Conservation (phyloP, 2,797 vertebrate genomes). For the Etheostoma perlongum region DNA sequence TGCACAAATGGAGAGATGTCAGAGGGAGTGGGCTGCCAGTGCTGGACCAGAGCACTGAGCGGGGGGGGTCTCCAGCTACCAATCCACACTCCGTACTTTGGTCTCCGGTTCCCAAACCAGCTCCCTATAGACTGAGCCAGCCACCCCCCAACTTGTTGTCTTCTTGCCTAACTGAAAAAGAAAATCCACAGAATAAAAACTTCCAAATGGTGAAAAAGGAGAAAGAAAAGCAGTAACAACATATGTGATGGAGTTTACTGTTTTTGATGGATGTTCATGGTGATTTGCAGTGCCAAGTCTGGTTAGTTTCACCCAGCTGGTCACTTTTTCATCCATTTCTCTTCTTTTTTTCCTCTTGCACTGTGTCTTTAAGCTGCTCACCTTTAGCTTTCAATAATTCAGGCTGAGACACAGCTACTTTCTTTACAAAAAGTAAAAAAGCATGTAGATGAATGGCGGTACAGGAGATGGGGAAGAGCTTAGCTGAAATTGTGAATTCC, state of each 20-base stretch:
- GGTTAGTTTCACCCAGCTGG: conserved; percentile 66
- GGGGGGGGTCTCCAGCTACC: too few species aligned
- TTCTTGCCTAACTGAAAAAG: conserved; percentile 36
- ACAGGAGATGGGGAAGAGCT: conserved; percentile 24
- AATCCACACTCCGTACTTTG: too few species aligned
- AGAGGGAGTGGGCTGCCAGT: too few species aligned
- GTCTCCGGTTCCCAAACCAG: too few species aligned
- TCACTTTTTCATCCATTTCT: conserved; percentile 55
- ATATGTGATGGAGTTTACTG: conserved; percentile 38
- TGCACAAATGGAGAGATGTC: too few species aligned
- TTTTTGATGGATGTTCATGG: conserved; percentile 62
- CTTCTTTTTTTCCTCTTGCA: conserved; percentile 7
- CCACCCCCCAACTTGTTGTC: conserved; percentile 32
- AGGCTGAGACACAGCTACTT: conserved; percentile 38
- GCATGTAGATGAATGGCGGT: conserved; percentile 40
- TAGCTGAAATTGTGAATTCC: conserved; percentile 43
- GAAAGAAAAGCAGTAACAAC: conserved; percentile 42
- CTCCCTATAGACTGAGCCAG: too few species aligned
- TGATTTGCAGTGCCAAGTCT: conserved; percentile 60
- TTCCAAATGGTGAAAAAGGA: conserved; percentile 40
- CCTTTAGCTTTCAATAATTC: conserved; percentile 51
- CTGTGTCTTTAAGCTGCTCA: conserved; percentile 39
- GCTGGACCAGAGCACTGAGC: too few species aligned
- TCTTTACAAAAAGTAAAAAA: conserved; percentile 54
- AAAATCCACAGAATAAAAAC: conserved; percentile 29